Evolutionary conservation across 1,140 invertebrate species (phyloP).

Genomic region (Neuroterus valhalla): DNA sequence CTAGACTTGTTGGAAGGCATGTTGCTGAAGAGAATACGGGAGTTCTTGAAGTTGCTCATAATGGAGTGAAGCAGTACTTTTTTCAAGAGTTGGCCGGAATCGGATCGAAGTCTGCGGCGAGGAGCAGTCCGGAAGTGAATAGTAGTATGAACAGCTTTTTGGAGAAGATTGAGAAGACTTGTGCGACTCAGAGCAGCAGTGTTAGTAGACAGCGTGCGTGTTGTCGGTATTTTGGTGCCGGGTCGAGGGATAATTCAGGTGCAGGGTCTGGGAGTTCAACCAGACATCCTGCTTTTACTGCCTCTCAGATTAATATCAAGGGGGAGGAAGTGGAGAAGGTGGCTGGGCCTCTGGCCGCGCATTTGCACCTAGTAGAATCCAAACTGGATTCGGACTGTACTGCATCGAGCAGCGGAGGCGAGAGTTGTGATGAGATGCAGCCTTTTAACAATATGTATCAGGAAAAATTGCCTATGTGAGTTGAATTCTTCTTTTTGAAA

Average conservation of each 20-base stretch:
- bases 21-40: conserved; percentile 84
- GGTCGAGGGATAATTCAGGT: conserved; percentile 74
- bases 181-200: conserved; percentile 66
- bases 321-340: conserved; percentile 79
- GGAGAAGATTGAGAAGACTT: conserved; percentile 69
- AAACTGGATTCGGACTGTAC: conserved; percentile 94
- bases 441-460: conserved; percentile 86
- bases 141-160: conserved; percentile 64
- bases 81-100: conserved; percentile 69
- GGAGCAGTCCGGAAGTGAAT: conserved; percentile 63
- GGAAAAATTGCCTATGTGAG: conserved; percentile 85
- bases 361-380: conserved; percentile 82
- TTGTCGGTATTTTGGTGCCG: conserved; percentile 79
- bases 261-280: conserved; percentile 57
- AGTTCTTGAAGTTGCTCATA: conserved; percentile 83
- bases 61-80: conserved; percentile 71
- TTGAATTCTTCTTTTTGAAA: conserved; percentile 53
- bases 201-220: conserved; percentile 63
- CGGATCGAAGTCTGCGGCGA: conserved; percentile 56
- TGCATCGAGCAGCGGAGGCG: conserved; percentile 93
- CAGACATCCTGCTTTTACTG: conserved; percentile 69
- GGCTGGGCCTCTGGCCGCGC: conserved; percentile 81
- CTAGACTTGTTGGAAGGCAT: conserved; percentile 82
- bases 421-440: conserved; percentile 93
- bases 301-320: conserved; percentile 73